Conservation (phyloP, 37 sponge, comb jelly and placozoan species). For the Amphimedon queenslandica region DNA sequence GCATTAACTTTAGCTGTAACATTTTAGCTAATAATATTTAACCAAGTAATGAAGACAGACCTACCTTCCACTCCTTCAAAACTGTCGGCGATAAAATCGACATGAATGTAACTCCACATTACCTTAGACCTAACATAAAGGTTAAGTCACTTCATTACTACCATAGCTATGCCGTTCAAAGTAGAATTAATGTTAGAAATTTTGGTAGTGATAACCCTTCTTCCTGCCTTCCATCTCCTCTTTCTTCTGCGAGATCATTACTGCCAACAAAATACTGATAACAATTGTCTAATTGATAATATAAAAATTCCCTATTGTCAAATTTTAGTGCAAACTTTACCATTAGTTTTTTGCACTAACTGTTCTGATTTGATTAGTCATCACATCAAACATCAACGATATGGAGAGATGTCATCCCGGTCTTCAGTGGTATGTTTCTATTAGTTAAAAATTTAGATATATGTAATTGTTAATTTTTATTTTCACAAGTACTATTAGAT, state of each 20-base stretch:
- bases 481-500: neutral
- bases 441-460: neutral
- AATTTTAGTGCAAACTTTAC: neutral
- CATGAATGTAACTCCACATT: neutral
- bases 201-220: neutral
- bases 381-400: conserved; percentile 4
- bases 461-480: too few species aligned
- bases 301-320: neutral
- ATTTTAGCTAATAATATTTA: too few species aligned
- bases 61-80: too few species aligned
- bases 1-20: too few species aligned
- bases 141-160: conserved; percentile 2
- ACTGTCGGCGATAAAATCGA: conserved; percentile 14
- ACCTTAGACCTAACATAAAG: conserved; percentile 7
- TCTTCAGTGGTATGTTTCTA: conserved; percentile 14
- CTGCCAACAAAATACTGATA: conserved; percentile 4
- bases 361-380: neutral
- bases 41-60: too few species aligned
- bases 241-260: conserved; percentile 2
- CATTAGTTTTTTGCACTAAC: neutral
- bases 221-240: neutral
- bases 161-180: conserved; percentile 1
- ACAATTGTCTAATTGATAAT: conserved; percentile 1
- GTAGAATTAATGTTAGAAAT: conserved; percentile 10
- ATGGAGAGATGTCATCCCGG: conserved; percentile 1